phyloP scores from a whole-genome alignment of 2,113 vertebrate species.

The Dicrurus megarhynchus region DNA sequence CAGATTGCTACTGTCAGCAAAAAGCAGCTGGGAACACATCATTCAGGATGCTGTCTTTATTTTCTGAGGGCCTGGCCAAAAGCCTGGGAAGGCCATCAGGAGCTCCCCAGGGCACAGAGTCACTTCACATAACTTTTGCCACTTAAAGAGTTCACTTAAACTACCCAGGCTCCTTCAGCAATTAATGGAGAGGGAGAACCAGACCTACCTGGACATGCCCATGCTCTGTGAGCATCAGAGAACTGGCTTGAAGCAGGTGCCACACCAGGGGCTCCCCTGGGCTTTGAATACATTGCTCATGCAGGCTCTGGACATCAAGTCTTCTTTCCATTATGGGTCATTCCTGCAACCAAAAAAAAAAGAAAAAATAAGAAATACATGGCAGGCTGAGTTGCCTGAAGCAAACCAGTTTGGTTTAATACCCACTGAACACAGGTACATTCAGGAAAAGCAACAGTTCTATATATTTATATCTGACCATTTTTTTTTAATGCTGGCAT shows the following conservation, averaged over 20 bases:
- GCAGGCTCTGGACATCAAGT: rapidly evolving
- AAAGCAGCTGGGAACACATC: neutral
- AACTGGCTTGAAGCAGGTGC: neutral
- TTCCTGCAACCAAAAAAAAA: neutral
- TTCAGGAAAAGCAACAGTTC: neutral
- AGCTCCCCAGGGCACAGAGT: neutral
- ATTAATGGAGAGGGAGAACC: neutral
- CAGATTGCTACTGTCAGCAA: neutral
- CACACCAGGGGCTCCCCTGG: neutral
- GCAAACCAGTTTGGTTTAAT: neutral
- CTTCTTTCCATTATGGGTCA: neutral
- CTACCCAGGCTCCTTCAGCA: neutral
- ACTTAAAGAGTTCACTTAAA: neutral
- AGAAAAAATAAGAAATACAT: neutral
- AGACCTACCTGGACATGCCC: neutral
- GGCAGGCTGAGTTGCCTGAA: neutral
- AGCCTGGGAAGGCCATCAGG: neutral
- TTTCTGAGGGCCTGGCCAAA: neutral
- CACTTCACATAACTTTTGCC: neutral
- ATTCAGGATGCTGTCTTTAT: neutral
- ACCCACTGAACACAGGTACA: neutral
- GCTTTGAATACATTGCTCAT: neutral
- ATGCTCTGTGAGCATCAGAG: neutral
- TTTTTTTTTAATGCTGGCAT: neutral
- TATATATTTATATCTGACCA: neutral